Base-by-base conservation (phyloP, 2,113 vertebrate species). In the Formicarius rufipectus region DNA sequence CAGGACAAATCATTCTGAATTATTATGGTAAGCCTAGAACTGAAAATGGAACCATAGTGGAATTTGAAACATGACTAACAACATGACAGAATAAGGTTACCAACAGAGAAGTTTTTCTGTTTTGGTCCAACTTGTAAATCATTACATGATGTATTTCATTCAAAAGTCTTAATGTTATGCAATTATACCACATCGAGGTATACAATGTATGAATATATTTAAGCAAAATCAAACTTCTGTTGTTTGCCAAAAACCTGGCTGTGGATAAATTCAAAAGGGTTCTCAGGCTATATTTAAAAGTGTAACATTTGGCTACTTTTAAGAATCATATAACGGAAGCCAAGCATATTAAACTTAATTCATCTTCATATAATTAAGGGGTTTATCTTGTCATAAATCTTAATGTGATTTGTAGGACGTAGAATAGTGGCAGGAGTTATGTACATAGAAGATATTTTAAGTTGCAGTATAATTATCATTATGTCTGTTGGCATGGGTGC, bases 401-500 rank as follows among this genome's bases (percentile, higher is more conserved):
- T 78, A 33, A 64, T 56, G 37, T 72, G 76, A 87, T 78, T 87
- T 90, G 64, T 72, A 58, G 66, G 83, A 66, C n/a, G n/a, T 10
- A 35, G 39, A 72, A 16, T 58, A 89, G 52, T 78, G 90, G 35
- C 56, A 86, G 71, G 75, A 78, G 68, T 64, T 92, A 67, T 24
- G 39, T 63, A 81, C 37, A 64, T 40, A 92, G 47, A 68, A 59
- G 45, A 45, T 80, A 28, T 39, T 90, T 35, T 69, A 88, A 94
- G 83, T 87, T 92, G 53, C 58, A 28, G 30, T 90, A 45, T 81
- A 86, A 95, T 96, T 94, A 89, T 78, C 33, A 68, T 89, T 84
- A 89, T 90, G 56, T 94, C 83, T 90, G 68, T 84, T 94, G 76
- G 60, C 69, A 67, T 56, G 64, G 90, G 49, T 72, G 40, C 60